Conservation (phyloP, 2,797 vertebrate genomes). For the Alauda arvensis region DNA sequence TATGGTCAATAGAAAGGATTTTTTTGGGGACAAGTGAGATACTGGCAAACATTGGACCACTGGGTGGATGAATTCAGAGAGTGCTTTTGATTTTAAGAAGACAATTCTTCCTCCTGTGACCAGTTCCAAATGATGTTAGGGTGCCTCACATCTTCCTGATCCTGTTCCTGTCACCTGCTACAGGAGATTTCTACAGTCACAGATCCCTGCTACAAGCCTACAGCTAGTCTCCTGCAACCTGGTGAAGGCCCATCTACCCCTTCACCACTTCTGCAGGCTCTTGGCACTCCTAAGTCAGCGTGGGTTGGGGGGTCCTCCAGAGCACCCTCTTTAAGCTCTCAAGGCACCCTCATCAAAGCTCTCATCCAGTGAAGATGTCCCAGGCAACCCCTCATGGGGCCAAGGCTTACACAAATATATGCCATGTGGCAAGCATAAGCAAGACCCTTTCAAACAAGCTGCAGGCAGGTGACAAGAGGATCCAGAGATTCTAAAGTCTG, state of each 20-base stretch:
- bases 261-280: background rate
- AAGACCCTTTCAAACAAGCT: background rate
- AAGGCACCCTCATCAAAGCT: background rate
- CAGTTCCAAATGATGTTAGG: background rate
- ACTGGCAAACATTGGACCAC: background rate
- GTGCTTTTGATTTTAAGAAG: background rate
- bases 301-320: background rate
- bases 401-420: accelerated
- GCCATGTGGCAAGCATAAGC: background rate
- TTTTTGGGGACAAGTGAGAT: background rate
- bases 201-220: accelerated
- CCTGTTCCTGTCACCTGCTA: background rate
- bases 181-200: background rate
- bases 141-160: background rate
- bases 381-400: background rate
- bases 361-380: background rate
- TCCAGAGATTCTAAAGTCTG: background rate
- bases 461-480: background rate
- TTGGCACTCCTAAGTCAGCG: background rate
- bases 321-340: background rate
- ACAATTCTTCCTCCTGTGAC: background rate
- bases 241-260: background rate
- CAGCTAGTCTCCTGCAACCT: background rate
- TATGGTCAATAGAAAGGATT: background rate
- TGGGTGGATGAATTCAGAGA: background rate